Evolutionary conservation across 2,888 invertebrate species (phyloP), one percentile per base, ranked within the genome.

Genomic region (Synergus umbraculus): DNA sequence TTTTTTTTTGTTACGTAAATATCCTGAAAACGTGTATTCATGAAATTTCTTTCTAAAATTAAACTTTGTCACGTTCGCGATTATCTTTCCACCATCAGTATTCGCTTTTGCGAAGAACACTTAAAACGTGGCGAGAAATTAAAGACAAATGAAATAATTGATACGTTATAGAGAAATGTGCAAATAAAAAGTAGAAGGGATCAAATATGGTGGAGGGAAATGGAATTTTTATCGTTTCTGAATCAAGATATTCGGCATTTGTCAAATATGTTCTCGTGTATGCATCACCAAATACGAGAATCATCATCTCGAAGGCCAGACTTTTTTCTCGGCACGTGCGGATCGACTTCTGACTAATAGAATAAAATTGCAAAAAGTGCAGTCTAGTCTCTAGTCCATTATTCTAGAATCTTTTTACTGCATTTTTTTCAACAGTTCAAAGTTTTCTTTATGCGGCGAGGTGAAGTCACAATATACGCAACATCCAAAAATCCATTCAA

Each of bases 301-400:
- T 66, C 66, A 64, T 64, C 64, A 43, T 66, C 43, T 44, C 18
- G 43, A 66, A 66, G 66, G 66, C 43, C 66, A 66, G 15, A 43
- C 41, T 43, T 66, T 66, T 43, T 43, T 66, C 66, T 44, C 66
- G 66, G 66, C 66, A 66, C 66, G 66, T 44, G 66, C 66, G 66
- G 18, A 66, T 43, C 66, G 10, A 43, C 66, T 66, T 66, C n/a
- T 66, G 66, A 66, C 12, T 18, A 66, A 66, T 43, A 66, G 9
- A 43, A 66, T 43, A 66, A 44, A 66, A 66, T 43, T 4, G n/a
- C 43, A 65, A 65, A 65, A 43, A 66, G n/a, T 66, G 43, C 66
- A 66, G 43, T 43, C 66, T 66, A 41, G 66, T 41, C 66, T 66
- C 60, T 66, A 66, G 43, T 44, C n/a, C n/a, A 66, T 66, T 43